Evolutionary conservation across 2,797 vertebrate species (phyloP).

Genomic region (Fistularia tabacaria): DNA sequence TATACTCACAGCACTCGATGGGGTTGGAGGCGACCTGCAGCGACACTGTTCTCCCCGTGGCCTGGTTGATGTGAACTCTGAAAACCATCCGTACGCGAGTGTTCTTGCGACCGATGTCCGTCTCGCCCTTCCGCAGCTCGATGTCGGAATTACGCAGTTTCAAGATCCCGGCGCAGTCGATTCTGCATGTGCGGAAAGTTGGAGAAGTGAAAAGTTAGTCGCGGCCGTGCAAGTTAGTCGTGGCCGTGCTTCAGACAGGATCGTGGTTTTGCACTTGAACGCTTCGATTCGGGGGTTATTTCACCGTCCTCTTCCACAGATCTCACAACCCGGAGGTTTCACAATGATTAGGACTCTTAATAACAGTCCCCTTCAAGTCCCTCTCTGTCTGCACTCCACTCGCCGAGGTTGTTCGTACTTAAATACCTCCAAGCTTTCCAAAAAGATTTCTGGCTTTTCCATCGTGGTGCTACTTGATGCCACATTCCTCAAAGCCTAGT

Average conservation of each 20-base stretch:
- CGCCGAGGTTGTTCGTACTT: slow-evolving; percentile 30
- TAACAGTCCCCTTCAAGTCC: neutral
- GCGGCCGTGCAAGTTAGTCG: no score
- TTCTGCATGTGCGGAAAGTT: slow-evolving; percentile 68
- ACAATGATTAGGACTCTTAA: neutral
- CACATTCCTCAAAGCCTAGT: slow-evolving; percentile 59
- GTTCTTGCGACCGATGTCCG: slow-evolving; percentile 96
- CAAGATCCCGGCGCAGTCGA: slow-evolving; percentile 94
- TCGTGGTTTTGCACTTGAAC: no score
- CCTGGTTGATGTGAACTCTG: slow-evolving; percentile 89
- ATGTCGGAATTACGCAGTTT: slow-evolving; percentile 97
- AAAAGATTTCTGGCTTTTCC: slow-evolving; percentile 40
- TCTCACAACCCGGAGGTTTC: no score
- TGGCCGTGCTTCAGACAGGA: no score
- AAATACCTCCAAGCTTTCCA: slow-evolving; percentile 25
- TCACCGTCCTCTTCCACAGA: no score
- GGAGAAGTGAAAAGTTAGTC: neutral
- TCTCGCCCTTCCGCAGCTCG: slow-evolving; percentile 95
- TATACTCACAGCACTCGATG: slow-evolving; percentile 95
- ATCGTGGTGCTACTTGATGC: slow-evolving; percentile 38
- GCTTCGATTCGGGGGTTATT: no score
- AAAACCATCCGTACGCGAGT: slow-evolving; percentile 94
- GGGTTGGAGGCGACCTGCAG: slow-evolving; percentile 92
- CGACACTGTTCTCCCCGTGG: slow-evolving; percentile 84
- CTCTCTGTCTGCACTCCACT: slow-evolving; percentile 14